phyloP scores from a whole-genome alignment of 1,140 invertebrate genomes.

The Sweltsa coloradensis region DNA sequence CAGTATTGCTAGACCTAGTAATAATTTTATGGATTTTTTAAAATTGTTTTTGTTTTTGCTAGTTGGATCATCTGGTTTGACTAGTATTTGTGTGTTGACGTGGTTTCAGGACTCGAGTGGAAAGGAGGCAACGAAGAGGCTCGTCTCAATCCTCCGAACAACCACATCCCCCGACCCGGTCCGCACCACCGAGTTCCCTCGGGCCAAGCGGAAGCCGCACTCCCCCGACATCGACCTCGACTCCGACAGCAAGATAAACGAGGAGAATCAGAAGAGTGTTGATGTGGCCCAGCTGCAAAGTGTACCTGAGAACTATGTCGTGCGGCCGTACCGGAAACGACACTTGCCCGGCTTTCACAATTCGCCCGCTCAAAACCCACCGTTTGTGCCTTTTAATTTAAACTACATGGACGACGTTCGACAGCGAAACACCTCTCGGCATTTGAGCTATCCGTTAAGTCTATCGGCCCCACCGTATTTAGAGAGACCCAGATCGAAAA shows the following conservation, averaged over 20 bases:
- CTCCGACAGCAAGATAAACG: slow-evolving; percentile 1
- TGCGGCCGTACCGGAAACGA: slow-evolving; percentile 70
- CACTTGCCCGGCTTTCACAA: slow-evolving; percentile 75
- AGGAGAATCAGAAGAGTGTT: background rate
- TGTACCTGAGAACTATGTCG: slow-evolving; percentile 48
- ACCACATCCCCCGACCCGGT: too few species aligned
- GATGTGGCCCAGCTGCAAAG: slow-evolving; percentile 3
- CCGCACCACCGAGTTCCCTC: too few species aligned
- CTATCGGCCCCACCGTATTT: slow-evolving; percentile 55
- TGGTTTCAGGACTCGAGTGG: background rate
- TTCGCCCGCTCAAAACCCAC: slow-evolving; percentile 69
- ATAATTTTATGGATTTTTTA: too few species aligned
- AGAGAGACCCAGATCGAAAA: slow-evolving; percentile 38
- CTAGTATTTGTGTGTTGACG: too few species aligned
- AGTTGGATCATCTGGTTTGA: too few species aligned
- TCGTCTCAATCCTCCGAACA: background rate
- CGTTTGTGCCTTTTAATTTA: slow-evolving; percentile 65
- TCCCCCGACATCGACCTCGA: slow-evolving; percentile 5
- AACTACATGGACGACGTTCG: slow-evolving; percentile 49
- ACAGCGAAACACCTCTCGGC: background rate
- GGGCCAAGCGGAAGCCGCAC: slow-evolving; percentile 6
- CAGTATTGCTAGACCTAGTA: too few species aligned
- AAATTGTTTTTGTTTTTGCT: too few species aligned
- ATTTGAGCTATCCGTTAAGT: slow-evolving; percentile 42
- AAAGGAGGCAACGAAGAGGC: slow-evolving; percentile 4